Percentiles rank a stretch among this genome's conserved stretches.
These are phyloP conservation scores for Apaloderma vittatum DNA, from an alignment of 2,113 vertebrate genomes.

Conservation along the genomic window DNA sequence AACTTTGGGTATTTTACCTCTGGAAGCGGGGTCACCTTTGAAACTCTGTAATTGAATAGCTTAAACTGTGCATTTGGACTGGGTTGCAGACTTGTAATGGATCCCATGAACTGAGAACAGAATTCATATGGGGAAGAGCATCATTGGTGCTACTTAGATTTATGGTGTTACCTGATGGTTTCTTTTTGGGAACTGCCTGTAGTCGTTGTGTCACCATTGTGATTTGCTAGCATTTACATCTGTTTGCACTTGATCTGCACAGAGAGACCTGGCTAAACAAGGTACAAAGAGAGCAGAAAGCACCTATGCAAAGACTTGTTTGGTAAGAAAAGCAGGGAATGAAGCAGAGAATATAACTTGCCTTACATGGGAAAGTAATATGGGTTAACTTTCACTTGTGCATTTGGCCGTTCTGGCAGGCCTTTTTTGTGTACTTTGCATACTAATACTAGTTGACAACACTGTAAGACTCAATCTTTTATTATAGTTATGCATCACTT, in stretches of 20 bases:
- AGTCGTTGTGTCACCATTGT: rapidly evolving
- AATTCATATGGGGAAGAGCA: not conserved
- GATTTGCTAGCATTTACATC: not conserved
- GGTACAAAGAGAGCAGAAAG: not conserved
- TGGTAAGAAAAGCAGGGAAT: not conserved
- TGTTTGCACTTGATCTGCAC: not conserved
- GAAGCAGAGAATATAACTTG: not conserved
- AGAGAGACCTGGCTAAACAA: not conserved
- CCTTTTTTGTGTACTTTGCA: not conserved
- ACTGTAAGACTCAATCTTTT: not conserved
- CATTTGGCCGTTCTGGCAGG: not conserved
- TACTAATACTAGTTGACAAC: not conserved
- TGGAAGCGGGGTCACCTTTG: not conserved
- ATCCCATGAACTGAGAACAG: not conserved
- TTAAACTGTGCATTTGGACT: not conserved
- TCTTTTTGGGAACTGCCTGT: rapidly evolving
- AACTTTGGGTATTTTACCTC: not conserved
- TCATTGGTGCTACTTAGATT: rapidly evolving
- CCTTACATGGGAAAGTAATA: not conserved
- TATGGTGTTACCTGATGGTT: not conserved
- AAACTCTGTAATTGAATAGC: not conserved
- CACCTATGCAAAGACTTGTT: not conserved
- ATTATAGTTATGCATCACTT: not conserved
- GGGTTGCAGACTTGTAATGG: not conserved
- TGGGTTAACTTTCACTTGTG: not conserved